phyloP scores from a whole-genome alignment of 2,888 invertebrate species.

The Caenorhabditis sp. region DNA sequence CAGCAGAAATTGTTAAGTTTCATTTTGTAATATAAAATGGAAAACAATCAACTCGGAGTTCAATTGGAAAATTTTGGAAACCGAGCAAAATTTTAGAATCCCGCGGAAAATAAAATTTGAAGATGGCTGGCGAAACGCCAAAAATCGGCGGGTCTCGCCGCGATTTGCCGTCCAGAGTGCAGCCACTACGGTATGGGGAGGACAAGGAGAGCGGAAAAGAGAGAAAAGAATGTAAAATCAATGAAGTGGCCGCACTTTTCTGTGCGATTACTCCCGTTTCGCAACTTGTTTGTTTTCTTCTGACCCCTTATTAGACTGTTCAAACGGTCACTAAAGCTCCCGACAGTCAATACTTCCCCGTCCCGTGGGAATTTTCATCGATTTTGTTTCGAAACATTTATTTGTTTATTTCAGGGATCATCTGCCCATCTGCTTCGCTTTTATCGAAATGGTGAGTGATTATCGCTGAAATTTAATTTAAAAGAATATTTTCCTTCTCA shows the following conservation, averaged over 20 bases:
- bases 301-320: conserved; percentile 1
- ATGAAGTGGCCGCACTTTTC: conserved; percentile 46
- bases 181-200: conserved; percentile 10
- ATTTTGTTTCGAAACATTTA: background rate
- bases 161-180: conserved; percentile 12
- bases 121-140: conserved; percentile 50
- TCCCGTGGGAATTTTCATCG: background rate
- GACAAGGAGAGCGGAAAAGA: background rate
- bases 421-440: background rate
- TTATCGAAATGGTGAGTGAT: conserved; percentile 30
- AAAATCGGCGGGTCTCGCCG: conserved; percentile 49
- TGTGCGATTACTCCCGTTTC: conserved; percentile 20
- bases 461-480: background rate
- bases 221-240: conserved; percentile 47
- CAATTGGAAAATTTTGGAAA: conserved; percentile 15
- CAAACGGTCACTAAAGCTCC: background rate
- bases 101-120: conserved; percentile 43
- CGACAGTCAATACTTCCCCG: background rate
- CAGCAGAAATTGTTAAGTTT: too few relatives aligned
- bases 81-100: conserved; percentile 7
- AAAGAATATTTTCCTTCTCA: conserved; percentile 25
- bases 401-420: conserved; percentile 16
- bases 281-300: conserved; percentile 13
- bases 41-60: background rate
- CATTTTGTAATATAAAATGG: too few relatives aligned